These are phyloP conservation scores for Laspeyria flexula DNA, from an alignment of 2,888 invertebrate genomes.

Conservation along the genomic window DNA sequence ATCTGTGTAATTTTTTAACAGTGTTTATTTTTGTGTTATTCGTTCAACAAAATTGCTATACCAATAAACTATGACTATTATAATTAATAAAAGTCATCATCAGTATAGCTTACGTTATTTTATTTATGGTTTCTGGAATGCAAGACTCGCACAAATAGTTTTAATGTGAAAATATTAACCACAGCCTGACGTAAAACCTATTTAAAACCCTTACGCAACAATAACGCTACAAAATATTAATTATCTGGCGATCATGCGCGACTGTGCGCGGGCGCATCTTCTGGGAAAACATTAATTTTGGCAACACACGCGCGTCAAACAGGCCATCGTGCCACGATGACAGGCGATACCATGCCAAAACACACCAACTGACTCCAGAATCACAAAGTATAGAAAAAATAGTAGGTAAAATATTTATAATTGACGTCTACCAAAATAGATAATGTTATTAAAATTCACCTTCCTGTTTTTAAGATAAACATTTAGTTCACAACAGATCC, in stretches of 20 bases:
- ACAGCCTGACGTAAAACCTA: slow-evolving; percentile 15
- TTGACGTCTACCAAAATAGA: slow-evolving; percentile 35
- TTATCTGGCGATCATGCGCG: slow-evolving; percentile 32
- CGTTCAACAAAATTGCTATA: too few relatives aligned
- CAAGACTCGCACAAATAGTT: not conserved
- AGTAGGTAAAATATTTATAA: slow-evolving; percentile 25
- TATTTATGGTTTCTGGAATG: not conserved
- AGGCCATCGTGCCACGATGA: slow-evolving; percentile 8
- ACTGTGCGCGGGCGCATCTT: slow-evolving; percentile 27
- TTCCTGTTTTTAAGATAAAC: slow-evolving; percentile 10
- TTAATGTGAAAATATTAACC: not conserved
- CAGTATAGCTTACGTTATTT: not conserved
- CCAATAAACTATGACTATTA: too few relatives aligned
- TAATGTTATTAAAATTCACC: slow-evolving; percentile 4
- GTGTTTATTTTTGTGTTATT: too few relatives aligned
- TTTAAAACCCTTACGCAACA: slow-evolving; percentile 33
- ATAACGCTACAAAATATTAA: slow-evolving; percentile 40
- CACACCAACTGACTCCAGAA: slow-evolving; percentile 34
- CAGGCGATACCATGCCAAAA: slow-evolving; percentile 34
- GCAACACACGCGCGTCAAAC: slow-evolving; percentile 23
- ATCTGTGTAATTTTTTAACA: too few relatives aligned
- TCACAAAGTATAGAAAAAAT: slow-evolving; percentile 17
- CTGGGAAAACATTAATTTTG: slow-evolving; percentile 33
- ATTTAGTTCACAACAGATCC: slow-evolving; percentile 7
- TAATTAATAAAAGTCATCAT: too few relatives aligned